These are phyloP conservation scores for Albula goreensis DNA, from an alignment of 2,113 vertebrate genomes.

Conservation along the genomic window DNA sequence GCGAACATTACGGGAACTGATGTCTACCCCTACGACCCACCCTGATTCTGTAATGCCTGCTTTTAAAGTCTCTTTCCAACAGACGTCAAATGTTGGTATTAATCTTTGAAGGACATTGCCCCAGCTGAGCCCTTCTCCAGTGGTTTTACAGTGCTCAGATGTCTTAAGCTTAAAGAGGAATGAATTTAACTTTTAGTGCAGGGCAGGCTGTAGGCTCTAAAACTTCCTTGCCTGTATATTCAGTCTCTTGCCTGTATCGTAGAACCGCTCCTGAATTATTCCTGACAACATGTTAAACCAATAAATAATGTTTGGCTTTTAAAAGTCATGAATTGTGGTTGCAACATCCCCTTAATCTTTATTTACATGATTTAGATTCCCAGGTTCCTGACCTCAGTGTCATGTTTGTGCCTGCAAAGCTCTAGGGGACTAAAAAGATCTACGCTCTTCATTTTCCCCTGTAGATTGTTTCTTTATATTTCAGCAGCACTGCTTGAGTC, in stretches of 20 bases:
- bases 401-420: neutral
- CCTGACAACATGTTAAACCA: neutral
- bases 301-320: neutral
- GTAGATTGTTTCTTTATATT: neutral
- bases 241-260: neutral
- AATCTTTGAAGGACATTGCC: neutral
- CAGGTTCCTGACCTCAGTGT: neutral
- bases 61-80: neutral
- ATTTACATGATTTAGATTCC: neutral
- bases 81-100: neutral
- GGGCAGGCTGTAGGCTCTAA: neutral
- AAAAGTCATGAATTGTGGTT: neutral
- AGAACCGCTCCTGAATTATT: neutral
- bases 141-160: neutral
- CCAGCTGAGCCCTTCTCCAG: neutral
- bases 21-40: neutral
- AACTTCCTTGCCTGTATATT: neutral
- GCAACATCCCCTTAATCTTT: neutral
- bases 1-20: slow-evolving; percentile 11
- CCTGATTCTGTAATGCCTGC: neutral
- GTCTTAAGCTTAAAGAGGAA: neutral
- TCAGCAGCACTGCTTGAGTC: neutral
- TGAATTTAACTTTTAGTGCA: neutral
- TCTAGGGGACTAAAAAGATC: neutral
- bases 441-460: neutral